Evolutionary conservation across 2,113 vertebrate species (phyloP).

Genomic region (Chaetodon auriga): DNA sequence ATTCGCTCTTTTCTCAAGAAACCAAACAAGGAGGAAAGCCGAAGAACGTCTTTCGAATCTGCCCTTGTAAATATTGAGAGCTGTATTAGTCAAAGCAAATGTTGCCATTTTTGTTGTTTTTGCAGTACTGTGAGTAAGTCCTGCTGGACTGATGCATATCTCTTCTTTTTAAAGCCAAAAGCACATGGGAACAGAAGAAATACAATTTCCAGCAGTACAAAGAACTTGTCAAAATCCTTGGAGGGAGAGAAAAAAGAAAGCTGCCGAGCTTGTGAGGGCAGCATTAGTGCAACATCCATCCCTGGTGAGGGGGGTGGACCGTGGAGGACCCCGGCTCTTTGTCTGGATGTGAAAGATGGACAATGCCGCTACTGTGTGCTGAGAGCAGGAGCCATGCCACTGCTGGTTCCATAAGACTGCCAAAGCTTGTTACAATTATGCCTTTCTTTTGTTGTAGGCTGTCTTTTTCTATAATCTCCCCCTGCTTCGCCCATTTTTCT

Average conservation of each 20-base stretch:
- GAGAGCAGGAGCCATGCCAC: constrained; percentile 57
- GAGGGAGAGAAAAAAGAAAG: constrained; percentile 55
- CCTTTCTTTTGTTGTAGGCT: constrained; percentile 37
- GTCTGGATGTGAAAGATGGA: constrained; percentile 58
- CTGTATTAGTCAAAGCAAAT: constrained; percentile 17
- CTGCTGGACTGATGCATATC: constrained; percentile 28
- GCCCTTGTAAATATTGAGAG: neutral
- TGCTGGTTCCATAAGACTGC: constrained; percentile 39
- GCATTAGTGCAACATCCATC: constrained; percentile 67
- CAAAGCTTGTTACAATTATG: constrained; percentile 59
- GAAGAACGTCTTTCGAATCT: constrained; percentile 24
- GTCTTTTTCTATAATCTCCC: constrained; percentile 21
- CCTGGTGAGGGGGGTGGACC: constrained; percentile 27
- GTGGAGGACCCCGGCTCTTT: constrained; percentile 56
- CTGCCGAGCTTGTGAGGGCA: constrained; percentile 57
- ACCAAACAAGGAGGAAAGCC: neutral
- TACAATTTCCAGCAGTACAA: constrained; percentile 53
- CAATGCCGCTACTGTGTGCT: constrained; percentile 68
- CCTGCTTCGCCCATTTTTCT: neutral
- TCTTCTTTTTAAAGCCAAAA: constrained; percentile 10
- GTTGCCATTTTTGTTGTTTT: constrained; percentile 21
- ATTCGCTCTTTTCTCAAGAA: neutral
- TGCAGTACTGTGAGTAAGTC: constrained; percentile 1
- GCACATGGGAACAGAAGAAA: constrained; percentile 28
- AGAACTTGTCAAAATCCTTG: constrained; percentile 49